These are phyloP conservation scores for Euphonia xanthogaster DNA, from an alignment of 2,797 vertebrate species.

Conservation along the genomic window DNA sequence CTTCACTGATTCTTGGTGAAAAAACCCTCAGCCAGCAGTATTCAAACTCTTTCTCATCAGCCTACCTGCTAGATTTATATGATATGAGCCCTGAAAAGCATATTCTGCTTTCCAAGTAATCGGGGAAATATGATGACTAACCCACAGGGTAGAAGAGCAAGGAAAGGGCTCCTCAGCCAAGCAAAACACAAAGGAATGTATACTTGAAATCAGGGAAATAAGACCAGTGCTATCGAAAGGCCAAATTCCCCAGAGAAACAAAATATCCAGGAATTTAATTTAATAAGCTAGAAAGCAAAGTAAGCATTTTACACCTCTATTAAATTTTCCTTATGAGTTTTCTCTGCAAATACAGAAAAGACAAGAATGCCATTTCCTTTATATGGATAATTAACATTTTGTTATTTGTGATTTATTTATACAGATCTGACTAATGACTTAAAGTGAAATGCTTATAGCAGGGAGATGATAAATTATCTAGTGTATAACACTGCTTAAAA, in stretches of 20 bases:
- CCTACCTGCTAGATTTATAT: neutral
- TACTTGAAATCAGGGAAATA: neutral
- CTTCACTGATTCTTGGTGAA: neutral
- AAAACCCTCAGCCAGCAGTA: neutral
- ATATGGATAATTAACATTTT: constrained; percentile 24
- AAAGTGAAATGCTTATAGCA: constrained; percentile 18
- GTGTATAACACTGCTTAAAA: constrained; percentile 52
- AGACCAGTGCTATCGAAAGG: neutral
- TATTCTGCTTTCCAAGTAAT: neutral
- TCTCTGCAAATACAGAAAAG: constrained; percentile 39
- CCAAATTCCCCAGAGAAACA: neutral
- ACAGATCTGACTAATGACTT: constrained; percentile 48
- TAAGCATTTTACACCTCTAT: constrained; percentile 43
- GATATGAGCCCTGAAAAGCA: neutral
- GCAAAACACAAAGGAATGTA: constrained; percentile 24
- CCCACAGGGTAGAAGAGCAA: neutral
- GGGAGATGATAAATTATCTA: constrained; percentile 69
- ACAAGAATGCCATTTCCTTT: neutral
- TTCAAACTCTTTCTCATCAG: neutral
- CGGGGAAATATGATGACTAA: neutral
- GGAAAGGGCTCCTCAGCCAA: constrained; percentile 6
- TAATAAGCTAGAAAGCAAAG: constrained; percentile 50
- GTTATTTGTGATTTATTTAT: constrained; percentile 65
- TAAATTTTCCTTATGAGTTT: constrained; percentile 36
- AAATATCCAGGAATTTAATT: constrained; percentile 36